These are phyloP conservation scores for Heliopora coerulea DNA, from an alignment of 92 coral and sea anemone species.

Conservation along the genomic window DNA sequence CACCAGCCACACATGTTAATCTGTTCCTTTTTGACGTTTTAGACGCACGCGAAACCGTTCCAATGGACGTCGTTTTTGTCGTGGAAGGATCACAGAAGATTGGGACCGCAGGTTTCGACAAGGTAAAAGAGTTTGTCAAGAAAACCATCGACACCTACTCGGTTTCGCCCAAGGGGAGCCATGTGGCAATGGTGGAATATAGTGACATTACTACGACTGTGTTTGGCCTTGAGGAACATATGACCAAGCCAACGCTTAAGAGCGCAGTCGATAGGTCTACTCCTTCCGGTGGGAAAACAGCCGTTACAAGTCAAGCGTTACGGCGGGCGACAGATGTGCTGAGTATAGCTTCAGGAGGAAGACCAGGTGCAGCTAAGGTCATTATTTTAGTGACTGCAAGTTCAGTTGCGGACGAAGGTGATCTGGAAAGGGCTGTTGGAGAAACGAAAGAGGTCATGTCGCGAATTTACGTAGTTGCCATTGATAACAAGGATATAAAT, in stretches of 20 bases:
- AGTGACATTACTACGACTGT: constrained; percentile 48
- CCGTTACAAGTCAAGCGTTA: constrained; percentile 53
- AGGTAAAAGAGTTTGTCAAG: constrained; percentile 71
- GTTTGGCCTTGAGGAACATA: constrained; percentile 46
- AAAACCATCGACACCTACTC: constrained; percentile 52
- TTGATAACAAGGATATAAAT: constrained; percentile 29
- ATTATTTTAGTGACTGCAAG: constrained; percentile 62
- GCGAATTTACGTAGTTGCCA: constrained; percentile 14
- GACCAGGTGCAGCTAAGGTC: constrained; percentile 63
- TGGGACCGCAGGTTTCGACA: constrained; percentile 48
- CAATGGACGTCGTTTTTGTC: constrained; percentile 65
- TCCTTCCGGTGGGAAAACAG: constrained; percentile 54
- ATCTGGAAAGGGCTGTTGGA: neutral
- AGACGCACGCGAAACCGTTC: constrained; percentile 17
- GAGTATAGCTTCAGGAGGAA: constrained; percentile 38
- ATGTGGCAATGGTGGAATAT: constrained; percentile 55
- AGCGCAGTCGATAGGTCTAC: constrained; percentile 52
- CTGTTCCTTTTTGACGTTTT: constrained; percentile 21
- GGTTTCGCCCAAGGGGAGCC: constrained; percentile 42
- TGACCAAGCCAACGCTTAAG: constrained; percentile 48
- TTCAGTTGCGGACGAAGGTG: neutral
- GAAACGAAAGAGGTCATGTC: constrained; percentile 6
- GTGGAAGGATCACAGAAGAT: constrained; percentile 66
- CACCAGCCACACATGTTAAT: too few relatives aligned
- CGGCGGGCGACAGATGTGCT: constrained; percentile 51